Percentiles rank a stretch among this genome's conserved stretches.
These are phyloP conservation scores for Phrynosoma blainvillii DNA, from an alignment of 2,113 vertebrate genomes.

Conservation along the genomic window DNA sequence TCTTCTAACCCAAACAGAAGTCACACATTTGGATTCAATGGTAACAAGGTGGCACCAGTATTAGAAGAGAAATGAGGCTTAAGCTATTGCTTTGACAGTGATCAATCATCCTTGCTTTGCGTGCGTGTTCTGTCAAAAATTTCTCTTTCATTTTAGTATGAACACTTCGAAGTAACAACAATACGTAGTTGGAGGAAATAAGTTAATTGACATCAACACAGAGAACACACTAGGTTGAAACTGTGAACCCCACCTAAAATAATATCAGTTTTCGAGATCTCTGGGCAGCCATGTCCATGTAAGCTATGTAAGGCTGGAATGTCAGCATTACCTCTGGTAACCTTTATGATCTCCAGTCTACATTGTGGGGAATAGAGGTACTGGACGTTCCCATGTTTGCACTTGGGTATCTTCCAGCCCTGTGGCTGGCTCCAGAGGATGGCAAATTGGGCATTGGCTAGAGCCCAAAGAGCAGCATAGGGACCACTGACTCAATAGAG, in stretches of 20 bases:
- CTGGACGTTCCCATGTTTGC: not conserved
- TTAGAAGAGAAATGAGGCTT: slow-evolving; percentile 49
- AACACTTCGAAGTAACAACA: not conserved
- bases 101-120: slow-evolving; percentile 43
- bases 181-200: not conserved
- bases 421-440: not conserved
- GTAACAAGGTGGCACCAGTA: slow-evolving; percentile 38
- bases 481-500: not conserved
- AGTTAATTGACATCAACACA: not conserved
- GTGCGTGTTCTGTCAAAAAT: not conserved
- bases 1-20: slow-evolving; percentile 22
- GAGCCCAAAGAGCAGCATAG: not conserved
- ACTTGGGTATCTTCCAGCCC: not conserved
- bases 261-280: not conserved
- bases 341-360: not conserved
- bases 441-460: not conserved
- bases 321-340: not conserved
- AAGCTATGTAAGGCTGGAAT: not conserved
- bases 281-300: not conserved
- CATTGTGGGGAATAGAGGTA: not conserved
- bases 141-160: not conserved
- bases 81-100: slow-evolving; percentile 46
- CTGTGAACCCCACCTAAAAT: not conserved
- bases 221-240: not conserved
- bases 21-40: slow-evolving; percentile 42